Base-by-base conservation (phyloP, 2,888 invertebrate species). In the Acanthoscelides obtectus region DNA sequence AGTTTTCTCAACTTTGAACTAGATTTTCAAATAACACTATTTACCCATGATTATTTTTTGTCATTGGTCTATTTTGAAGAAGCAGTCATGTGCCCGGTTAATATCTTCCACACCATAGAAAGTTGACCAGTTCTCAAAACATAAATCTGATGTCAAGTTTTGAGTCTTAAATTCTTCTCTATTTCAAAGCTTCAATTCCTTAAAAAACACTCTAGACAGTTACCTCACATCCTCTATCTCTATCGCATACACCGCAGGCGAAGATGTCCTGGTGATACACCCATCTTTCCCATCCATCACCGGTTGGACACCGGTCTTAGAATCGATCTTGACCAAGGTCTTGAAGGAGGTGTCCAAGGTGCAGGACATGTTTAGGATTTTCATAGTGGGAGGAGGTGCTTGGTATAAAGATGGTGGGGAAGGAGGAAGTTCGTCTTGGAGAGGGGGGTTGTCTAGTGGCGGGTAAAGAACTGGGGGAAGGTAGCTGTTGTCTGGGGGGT, bases 161-260 rank as follows among this genome's bases (percentile, higher is more conserved):
- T n/a, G n/a, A n/a, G n/a, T n/a, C n/a, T n/a, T n/a, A n/a, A n/a
- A n/a, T n/a, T n/a, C n/a, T n/a, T n/a, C n/a, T n/a, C n/a, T n/a
- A n/a, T n/a, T n/a, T n/a, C n/a, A n/a, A n/a, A n/a, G n/a, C n/a
- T n/a, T n/a, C n/a, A n/a, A n/a, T n/a, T n/a, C n/a, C n/a, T n/a
- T n/a, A n/a, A n/a, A n/a, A n/a, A n/a, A n/a, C n/a, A n/a, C n/a
- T n/a, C n/a, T n/a, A n/a, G n/a, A n/a, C n/a, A n/a, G n/a, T n/a
- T n/a, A n/a, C 45, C 45, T 45, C 45, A 45, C 72, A 0, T 84
- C 86, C 2, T 84, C 82, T 70, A 89, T 83, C 75, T 88, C 86
- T 2, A 90, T 79, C 69, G 83, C 86, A 71, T 80, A 83, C n/a
- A 75, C 84, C 73, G 22, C 81, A 45, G 77, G 80, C 27, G 77